A percentile compares a stretch with the other conserved stretches of the same genome.
phyloP scores from a whole-genome alignment of 2,113 vertebrate genomes.

The Entelurus aequoreus region DNA sequence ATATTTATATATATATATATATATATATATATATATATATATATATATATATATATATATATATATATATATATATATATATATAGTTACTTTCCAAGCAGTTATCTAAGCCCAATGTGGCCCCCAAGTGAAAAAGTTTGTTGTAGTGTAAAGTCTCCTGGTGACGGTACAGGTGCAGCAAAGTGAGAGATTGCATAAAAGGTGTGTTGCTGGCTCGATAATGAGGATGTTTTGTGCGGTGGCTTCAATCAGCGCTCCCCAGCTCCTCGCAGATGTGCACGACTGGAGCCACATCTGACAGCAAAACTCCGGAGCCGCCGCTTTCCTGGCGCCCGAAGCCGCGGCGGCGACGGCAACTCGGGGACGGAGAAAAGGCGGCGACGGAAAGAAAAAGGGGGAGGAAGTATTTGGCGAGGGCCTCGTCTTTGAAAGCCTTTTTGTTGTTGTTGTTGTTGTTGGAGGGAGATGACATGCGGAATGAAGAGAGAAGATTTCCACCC shows the following conservation, averaged over 20 bases:
- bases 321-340: constrained; percentile 54
- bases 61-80: no score
- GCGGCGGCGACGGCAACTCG: constrained; percentile 44
- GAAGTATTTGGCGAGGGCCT: constrained; percentile 67
- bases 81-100: no score
- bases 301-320: constrained; percentile 65
- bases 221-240: constrained; percentile 75
- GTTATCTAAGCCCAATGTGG: no score
- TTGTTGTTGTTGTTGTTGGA: constrained; percentile 63
- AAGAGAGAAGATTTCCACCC: constrained; percentile 65
- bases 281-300: constrained; percentile 77
- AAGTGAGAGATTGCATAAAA: constrained; percentile 61
- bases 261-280: constrained; percentile 73
- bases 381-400: constrained; percentile 53
- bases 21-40: no score
- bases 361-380: constrained; percentile 52
- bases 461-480: constrained; percentile 75
- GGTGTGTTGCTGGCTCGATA: constrained; percentile 59
- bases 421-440: constrained; percentile 73
- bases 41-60: no score
- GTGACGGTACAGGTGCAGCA: constrained; percentile 20
- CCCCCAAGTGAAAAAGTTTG: not conserved
- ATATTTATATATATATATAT: no score
- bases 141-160: no score
- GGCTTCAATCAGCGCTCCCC: constrained; percentile 72